Evolutionary conservation across 1,140 invertebrate species (phyloP).

Genomic region (Neotoxoptera formosana): DNA sequence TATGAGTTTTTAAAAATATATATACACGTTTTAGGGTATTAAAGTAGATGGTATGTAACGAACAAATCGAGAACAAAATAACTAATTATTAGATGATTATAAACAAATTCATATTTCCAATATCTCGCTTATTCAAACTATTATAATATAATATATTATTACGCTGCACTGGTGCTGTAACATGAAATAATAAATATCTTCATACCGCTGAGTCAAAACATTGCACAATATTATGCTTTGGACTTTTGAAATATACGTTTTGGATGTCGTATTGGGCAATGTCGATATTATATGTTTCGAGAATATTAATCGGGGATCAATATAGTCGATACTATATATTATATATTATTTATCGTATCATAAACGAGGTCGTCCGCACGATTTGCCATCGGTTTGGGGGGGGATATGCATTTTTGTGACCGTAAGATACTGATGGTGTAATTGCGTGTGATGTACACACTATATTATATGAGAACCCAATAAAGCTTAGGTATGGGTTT

Average conservation of each 20-base stretch:
- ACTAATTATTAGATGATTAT: too few relatives aligned
- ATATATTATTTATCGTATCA: background rate
- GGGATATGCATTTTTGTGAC: background rate
- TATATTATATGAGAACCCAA: background rate
- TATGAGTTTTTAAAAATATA: too few relatives aligned
- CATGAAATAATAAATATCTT: too few relatives aligned
- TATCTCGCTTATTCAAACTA: too few relatives aligned
- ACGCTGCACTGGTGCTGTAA: background rate
- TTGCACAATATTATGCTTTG: background rate
- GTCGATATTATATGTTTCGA: background rate
- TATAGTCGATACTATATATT: background rate
- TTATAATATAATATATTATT: background rate
- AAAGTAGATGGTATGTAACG: too few relatives aligned
- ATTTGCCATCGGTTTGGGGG: background rate
- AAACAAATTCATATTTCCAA: too few relatives aligned
- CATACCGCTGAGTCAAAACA: background rate
- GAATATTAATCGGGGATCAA: background rate
- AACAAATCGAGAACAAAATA: too few relatives aligned
- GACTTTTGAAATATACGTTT: background rate
- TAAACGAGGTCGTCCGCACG: slow-evolving; percentile 12
- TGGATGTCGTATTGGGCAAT: background rate
- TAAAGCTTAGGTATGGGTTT: too few relatives aligned
- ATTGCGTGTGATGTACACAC: background rate
- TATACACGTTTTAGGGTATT: too few relatives aligned
- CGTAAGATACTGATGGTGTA: background rate